These are phyloP conservation scores for Zaprionus lineosus DNA, from an alignment of 2,888 invertebrate genomes.

Conservation along the genomic window DNA sequence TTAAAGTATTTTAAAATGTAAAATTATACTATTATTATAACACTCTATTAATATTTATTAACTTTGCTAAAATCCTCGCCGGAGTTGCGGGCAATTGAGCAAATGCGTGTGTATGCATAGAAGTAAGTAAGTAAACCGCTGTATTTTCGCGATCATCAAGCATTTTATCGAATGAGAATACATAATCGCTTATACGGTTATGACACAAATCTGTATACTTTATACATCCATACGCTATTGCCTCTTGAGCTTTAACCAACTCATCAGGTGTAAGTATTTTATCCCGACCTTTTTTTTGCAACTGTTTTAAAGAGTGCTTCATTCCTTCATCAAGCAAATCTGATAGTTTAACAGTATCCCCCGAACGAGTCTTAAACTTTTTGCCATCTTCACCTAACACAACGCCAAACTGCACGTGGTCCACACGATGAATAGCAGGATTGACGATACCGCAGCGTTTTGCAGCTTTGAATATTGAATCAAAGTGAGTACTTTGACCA, in stretches of 20 bases:
- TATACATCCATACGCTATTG: slow-evolving; percentile 98
- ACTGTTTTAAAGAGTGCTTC: slow-evolving; percentile 90
- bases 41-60: too few relatives aligned
- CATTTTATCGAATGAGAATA: slow-evolving; percentile 99
- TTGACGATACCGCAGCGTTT: slow-evolving; percentile 89
- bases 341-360: slow-evolving; percentile 94
- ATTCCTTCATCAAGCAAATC: slow-evolving; percentile 96
- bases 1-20: too few relatives aligned
- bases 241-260: slow-evolving; percentile 91
- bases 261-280: slow-evolving; percentile 92
- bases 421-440: slow-evolving; percentile 87
- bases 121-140: slow-evolving; percentile 97
- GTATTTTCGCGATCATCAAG: slow-evolving; percentile 99
- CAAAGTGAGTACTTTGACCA: slow-evolving; percentile 90
- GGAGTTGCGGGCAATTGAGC: slow-evolving; percentile 91
- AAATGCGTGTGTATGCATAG: slow-evolving; percentile 96
- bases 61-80: slow-evolving; percentile 85
- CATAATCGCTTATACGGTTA: slow-evolving; percentile 95
- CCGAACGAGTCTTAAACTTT: slow-evolving; percentile 99
- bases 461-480: slow-evolving; percentile 90
- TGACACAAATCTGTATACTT: slow-evolving; percentile 98
- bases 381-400: slow-evolving; percentile 99
- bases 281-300: slow-evolving; percentile 93
- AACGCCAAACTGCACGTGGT: slow-evolving; percentile 97
- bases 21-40: too few relatives aligned